Evolutionary conservation across 2,113 vertebrate species (phyloP).

Genomic region (Brevimyrus niger): DNA sequence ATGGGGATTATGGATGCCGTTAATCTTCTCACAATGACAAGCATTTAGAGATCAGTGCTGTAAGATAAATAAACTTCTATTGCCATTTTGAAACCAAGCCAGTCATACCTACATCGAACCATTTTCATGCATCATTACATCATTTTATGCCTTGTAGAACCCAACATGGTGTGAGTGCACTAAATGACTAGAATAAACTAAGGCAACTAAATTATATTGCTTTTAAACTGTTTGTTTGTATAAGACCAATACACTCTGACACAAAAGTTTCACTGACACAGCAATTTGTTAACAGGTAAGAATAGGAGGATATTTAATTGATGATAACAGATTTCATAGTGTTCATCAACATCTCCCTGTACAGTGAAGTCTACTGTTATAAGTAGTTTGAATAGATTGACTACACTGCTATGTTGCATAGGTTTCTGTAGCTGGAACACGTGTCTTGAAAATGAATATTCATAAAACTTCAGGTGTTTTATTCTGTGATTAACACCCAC

Average conservation of each 20-base stretch:
- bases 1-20: conserved; percentile 15
- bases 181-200: neutral
- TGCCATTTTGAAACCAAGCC: neutral
- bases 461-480: neutral
- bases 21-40: conserved; percentile 10
- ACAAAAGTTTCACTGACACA: neutral
- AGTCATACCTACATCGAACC: neutral
- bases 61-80: neutral
- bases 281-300: neutral
- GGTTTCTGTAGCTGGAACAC: neutral
- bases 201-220: neutral
- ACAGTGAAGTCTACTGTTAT: neutral
- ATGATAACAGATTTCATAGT: neutral
- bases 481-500: neutral
- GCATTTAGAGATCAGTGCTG: neutral
- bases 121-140: neutral
- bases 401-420: neutral
- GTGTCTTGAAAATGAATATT: neutral
- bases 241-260: neutral
- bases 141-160: neutral
- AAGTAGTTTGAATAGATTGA: neutral
- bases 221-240: neutral
- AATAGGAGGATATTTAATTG: neutral
- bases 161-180: neutral
- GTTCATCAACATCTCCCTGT: neutral